phyloP scores from a whole-genome alignment of 2,888 invertebrate species.

The Abrostola triplasia region DNA sequence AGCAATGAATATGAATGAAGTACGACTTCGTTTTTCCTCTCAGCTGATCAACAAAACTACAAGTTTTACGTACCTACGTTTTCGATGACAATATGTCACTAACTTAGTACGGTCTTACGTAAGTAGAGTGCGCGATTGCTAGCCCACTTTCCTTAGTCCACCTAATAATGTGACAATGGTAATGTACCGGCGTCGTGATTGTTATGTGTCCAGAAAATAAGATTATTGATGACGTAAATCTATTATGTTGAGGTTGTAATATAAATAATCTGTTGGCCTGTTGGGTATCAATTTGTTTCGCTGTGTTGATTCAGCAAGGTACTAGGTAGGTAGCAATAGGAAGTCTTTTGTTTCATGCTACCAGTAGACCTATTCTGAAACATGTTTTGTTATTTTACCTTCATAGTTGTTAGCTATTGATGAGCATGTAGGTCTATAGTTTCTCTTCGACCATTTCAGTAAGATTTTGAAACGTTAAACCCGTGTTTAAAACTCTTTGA shows the following conservation, averaged over 20 bases:
- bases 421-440: no score
- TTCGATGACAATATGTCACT: constrained; percentile 69
- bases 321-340: no score
- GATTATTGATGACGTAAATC: constrained; percentile 45
- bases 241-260: constrained; percentile 38
- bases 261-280: constrained; percentile 18
- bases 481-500: no score
- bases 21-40: constrained; percentile 13
- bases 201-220: constrained; percentile 47
- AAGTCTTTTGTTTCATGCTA: constrained; percentile 5
- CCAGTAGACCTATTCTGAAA: neutral
- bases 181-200: constrained; percentile 28
- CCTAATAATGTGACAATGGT: constrained; percentile 70
- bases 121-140: constrained; percentile 53
- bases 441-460: no score
- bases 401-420: neutral
- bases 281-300: constrained; percentile 27
- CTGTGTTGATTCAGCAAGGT: constrained; percentile 15
- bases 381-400: neutral
- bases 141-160: constrained; percentile 67
- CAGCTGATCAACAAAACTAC: constrained; percentile 42
- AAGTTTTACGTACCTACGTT: constrained; percentile 49
- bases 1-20: no score
- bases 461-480: no score
- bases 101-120: constrained; percentile 63